Conservation (phyloP, 2,113 vertebrate genomes). For the Riparia riparia region DNA sequence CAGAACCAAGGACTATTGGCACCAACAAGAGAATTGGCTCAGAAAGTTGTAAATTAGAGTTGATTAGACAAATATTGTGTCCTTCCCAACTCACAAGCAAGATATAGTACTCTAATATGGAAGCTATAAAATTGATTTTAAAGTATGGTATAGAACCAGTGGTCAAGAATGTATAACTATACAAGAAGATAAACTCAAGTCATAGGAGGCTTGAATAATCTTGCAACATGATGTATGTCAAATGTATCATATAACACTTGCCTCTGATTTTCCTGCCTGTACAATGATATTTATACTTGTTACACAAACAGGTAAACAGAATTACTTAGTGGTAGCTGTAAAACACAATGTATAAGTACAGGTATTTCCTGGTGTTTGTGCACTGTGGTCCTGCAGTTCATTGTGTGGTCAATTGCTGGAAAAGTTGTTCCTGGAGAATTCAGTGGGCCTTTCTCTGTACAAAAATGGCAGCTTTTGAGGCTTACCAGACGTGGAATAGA, state of each 20-base stretch:
- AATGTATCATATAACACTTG: not conserved
- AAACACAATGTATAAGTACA: not conserved
- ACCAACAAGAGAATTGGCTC: not conserved
- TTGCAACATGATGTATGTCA: not conserved
- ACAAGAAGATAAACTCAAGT: not conserved
- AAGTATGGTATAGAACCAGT: not conserved
- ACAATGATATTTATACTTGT: not conserved
- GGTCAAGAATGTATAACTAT: not conserved
- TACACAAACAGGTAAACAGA: not conserved
- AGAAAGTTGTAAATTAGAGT: not conserved
- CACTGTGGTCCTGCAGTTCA: not conserved
- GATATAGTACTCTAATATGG: not conserved
- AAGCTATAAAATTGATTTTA: not conserved
- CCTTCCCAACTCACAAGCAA: not conserved
- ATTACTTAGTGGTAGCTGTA: not conserved
- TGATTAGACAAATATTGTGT: not conserved
- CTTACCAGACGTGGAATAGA: not conserved
- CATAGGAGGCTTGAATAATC: not conserved
- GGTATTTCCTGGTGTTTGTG: not conserved
- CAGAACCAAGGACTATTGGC: not conserved
- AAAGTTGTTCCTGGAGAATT: not conserved
- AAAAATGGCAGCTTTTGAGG: not conserved
- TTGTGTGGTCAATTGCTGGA: not conserved
- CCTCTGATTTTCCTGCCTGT: not conserved
- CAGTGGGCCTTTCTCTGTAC: not conserved